Evolutionary conservation across 2,113 vertebrate species (phyloP), one percentile per base, ranked within the genome.

Genomic region (Aspiorhynchus laticeps): DNA sequence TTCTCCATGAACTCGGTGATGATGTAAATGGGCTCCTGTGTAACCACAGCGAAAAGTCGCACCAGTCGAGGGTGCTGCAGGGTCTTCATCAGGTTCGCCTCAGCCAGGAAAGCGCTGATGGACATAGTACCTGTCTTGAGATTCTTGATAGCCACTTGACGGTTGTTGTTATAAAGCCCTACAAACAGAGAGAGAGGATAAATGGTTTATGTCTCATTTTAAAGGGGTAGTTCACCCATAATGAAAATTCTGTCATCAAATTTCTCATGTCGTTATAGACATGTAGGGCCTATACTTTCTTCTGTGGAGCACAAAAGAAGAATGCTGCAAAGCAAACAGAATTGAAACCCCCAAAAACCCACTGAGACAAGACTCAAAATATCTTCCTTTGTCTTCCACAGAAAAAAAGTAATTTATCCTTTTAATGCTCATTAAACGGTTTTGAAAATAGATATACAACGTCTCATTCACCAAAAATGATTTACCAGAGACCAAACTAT

Each of bases 1-100:
- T 99, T 98, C 92, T 97, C 97, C 98, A 99, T 99, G 94, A 95
- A 99, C 91, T 99, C 98, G 0, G 98, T 99, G 93, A 99, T 96
- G 90, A 99, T 99, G 89, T 94, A 98, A 91, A 99, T 99, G 67
- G 98, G 98, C 90, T 99, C 97, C 92, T 98, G 95, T 0, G 97
- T 99, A 51, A 99, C 98, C 88, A 99, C 98, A 0, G 98, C 98
- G 0, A 98, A 97, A 7, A 99, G 97, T 73, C 97, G 94, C 75
- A 99, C 98, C 33, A 99, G 95, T 74, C 95, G 93, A 0, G 90
- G 80, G 90, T 99, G 98, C 89, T 97, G 97, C 91, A 99, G 92
- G 91, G 96, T 95, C 94, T 99, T 99, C 98, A 99, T 99, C 89
- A 99, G 96, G 94, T 99, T 99, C 89, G 98, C 98, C 87, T 99